These are phyloP conservation scores for Macrotus californicus DNA, from an alignment of 2,113 vertebrate species.

Conservation along the genomic window DNA sequence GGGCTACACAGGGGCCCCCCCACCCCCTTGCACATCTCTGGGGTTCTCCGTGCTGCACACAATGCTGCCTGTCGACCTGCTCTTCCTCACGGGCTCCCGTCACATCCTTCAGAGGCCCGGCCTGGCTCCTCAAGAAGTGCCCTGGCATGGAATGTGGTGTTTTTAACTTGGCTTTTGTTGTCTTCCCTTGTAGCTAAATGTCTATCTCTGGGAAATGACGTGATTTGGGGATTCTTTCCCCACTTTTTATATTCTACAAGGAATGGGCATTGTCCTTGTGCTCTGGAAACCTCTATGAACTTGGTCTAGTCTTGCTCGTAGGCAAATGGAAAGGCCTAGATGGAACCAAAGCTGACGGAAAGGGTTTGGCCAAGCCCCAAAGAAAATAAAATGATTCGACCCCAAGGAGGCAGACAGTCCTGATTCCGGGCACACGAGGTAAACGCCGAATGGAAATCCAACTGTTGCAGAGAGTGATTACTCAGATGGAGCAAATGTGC, in stretches of 20 bases:
- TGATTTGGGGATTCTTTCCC: neutral
- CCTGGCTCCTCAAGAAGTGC: neutral
- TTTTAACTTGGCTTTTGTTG: neutral
- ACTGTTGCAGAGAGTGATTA: slow-evolving; percentile 51
- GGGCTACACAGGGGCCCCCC: accelerated
- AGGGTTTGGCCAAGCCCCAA: slow-evolving; percentile 64
- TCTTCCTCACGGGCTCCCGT: accelerated
- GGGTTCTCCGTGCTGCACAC: neutral
- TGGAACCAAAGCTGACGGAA: slow-evolving; percentile 6
- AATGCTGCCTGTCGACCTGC: neutral
- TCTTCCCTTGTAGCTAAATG: neutral
- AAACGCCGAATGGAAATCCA: slow-evolving; percentile 50
- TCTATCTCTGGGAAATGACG: neutral
- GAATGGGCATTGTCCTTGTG: neutral
- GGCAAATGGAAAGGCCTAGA: slow-evolving; percentile 46
- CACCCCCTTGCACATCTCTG: neutral
- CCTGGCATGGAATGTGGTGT: neutral
- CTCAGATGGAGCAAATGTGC: slow-evolving; percentile 61
- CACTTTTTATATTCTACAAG: neutral
- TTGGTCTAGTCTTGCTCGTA: neutral
- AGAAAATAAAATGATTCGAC: slow-evolving; percentile 38
- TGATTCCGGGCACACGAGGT: slow-evolving; percentile 10
- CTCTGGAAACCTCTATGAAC: slow-evolving; percentile 18
- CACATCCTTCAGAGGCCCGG: neutral
- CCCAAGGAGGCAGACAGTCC: slow-evolving; percentile 67